Percentiles rank a stretch among this genome's conserved stretches.
These are phyloP conservation scores for Gymnoscopelus microlampas DNA, from an alignment of 2,797 vertebrate genomes.

Conservation along the genomic window DNA sequence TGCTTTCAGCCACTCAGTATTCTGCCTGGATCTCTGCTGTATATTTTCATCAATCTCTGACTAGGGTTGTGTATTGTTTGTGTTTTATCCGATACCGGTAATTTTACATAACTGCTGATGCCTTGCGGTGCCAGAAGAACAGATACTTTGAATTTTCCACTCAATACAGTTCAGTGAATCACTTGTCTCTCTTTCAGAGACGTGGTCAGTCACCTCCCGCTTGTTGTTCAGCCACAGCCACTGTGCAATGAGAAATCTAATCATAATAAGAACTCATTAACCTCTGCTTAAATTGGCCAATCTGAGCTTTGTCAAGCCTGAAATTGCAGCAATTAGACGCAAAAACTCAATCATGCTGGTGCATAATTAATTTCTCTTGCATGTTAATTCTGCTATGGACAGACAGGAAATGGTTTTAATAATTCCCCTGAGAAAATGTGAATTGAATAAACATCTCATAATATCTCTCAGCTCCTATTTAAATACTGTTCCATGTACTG, in stretches of 20 bases:
- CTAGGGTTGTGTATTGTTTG: too few species aligned
- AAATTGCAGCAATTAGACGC: constrained; percentile 84
- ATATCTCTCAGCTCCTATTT: constrained; percentile 2
- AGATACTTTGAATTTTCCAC: constrained; percentile 3
- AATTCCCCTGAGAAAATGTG: constrained; percentile 55
- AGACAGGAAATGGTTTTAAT: constrained; percentile 70
- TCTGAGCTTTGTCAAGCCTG: constrained; percentile 83
- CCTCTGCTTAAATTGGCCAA: constrained; percentile 81
- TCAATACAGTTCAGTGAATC: constrained; percentile 18
- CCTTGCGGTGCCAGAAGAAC: too few species aligned
- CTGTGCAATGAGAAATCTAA: constrained; percentile 62
- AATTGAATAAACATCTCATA: constrained; percentile 34
- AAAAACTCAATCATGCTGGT: constrained; percentile 77
- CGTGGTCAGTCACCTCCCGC: constrained; percentile 44
- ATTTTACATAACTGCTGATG: too few species aligned
- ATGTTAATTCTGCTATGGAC: constrained; percentile 76
- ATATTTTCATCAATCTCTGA: too few species aligned
- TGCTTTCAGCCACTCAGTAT: too few species aligned
- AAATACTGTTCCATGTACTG: constrained; percentile 1
- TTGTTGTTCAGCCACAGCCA: constrained; percentile 59
- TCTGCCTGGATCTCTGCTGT: too few species aligned
- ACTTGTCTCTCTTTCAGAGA: constrained; percentile 43
- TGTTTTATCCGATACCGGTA: too few species aligned
- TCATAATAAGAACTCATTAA: constrained; percentile 78
- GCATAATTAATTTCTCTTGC: constrained; percentile 80